Base-by-base conservation (phyloP, 2,113 vertebrate species). In the Abramis brama region DNA sequence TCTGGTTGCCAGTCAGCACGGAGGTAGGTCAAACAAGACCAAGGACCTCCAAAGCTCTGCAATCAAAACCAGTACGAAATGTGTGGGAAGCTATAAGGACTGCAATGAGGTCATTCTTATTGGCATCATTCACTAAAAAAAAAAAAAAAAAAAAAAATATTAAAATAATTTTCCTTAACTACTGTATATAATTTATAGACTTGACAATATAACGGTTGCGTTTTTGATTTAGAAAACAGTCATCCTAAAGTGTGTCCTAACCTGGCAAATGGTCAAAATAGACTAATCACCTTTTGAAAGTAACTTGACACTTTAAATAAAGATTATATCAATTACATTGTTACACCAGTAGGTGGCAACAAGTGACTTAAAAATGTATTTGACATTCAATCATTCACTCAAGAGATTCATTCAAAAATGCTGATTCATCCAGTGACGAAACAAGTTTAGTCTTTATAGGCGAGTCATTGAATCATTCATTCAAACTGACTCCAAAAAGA, bases 11-110 rank as follows among this genome's bases (percentile, higher is more conserved):
- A 78, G 55, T 33, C 76, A 71, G 66, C 77, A 36, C 71, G 27
- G 88, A 82, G 77, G 59, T 80, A 85, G 77, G 47, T 80, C 75
- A 75, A 68, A 60, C 70, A 55, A 86, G 50, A 82, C 25, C 76
- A 30, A 33, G 17, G 62, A 25, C 85, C 64, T 80, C 66, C 77
- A 43, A 52, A 27, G n/a, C 4, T 39, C 55, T 39, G 57, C 59
- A 66, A 39, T 43, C 21, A 4, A 83, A 70, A 27, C 66, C 39
- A 75, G 33, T 64, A 5, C 7, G 4, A 82, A n/a, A 47, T 64
- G 33, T 76, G 70, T 68, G 80, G 64, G 80, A 82, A 55, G 47
- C 64, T 47, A 36, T 47, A 9, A 70, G 15, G 80, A 82, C 27
- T 73, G 8, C 2, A 2, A 71, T 83, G 81, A 83, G 50, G 27